Percentiles rank a stretch among this genome's conserved stretches.
phyloP scores from a whole-genome alignment of 1,140 invertebrate genomes.

The Lucilia sericata region DNA sequence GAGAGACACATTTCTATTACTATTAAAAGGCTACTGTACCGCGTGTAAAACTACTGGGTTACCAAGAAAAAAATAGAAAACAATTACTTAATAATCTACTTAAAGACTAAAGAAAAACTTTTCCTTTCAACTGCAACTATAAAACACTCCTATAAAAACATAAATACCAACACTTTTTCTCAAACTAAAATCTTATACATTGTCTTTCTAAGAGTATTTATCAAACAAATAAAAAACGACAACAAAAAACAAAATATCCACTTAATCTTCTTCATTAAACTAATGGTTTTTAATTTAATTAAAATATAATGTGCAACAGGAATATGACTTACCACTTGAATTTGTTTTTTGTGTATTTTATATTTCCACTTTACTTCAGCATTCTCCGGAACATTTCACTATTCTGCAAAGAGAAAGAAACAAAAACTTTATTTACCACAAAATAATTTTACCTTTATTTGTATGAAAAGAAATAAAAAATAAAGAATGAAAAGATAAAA shows the following conservation, averaged over 20 bases:
- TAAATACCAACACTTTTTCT: no score
- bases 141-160: no score
- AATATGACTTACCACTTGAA: constrained; percentile 20
- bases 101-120: no score
- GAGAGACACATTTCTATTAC: no score
- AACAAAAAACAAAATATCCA: background rate
- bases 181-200: no score
- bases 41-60: no score
- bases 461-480: background rate
- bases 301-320: constrained; percentile 2
- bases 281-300: constrained; percentile 18
- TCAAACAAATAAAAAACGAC: no score
- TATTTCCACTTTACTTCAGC: background rate
- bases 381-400: background rate
- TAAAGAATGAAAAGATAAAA: background rate
- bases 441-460: background rate
- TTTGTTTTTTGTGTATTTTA: background rate
- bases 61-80: no score
- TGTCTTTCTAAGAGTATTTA: no score
- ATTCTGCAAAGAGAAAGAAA: background rate
- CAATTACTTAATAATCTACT: no score
- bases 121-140: no score
- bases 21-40: no score
- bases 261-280: constrained; percentile 5
- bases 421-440: background rate